phyloP scores from a whole-genome alignment of 1,140 invertebrate genomes.

The Parasteatoda tepidariorum region DNA sequence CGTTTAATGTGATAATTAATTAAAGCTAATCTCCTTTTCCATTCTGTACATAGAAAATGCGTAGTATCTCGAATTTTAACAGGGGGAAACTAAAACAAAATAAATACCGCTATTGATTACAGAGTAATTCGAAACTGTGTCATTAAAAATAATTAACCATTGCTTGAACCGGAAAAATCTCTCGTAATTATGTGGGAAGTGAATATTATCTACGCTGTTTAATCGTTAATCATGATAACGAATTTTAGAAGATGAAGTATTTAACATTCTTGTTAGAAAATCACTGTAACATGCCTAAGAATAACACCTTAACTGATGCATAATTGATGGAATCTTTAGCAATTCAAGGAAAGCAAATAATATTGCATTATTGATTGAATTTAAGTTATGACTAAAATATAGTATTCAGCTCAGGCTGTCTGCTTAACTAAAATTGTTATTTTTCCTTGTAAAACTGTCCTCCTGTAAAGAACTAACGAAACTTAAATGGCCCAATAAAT shows the following conservation, averaged over 20 bases:
- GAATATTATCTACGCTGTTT: neutral
- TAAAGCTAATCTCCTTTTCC: conserved; percentile 1
- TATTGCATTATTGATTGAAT: too few relatives aligned
- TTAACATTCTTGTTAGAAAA: neutral
- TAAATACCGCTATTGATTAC: neutral
- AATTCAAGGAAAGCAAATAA: too few relatives aligned
- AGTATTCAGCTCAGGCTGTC: too few relatives aligned
- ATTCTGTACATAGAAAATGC: neutral
- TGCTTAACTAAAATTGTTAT: too few relatives aligned
- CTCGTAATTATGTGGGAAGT: conserved; percentile 10
- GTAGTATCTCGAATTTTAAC: neutral
- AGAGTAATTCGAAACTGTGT: neutral
- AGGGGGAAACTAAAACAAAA: neutral
- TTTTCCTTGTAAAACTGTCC: too few relatives aligned
- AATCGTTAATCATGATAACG: neutral
- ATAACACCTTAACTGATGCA: too few relatives aligned
- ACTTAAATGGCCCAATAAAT: too few relatives aligned
- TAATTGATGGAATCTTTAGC: too few relatives aligned
- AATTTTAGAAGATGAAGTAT: neutral
- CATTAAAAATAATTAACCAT: conserved; percentile 17
- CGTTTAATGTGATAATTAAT: conserved; percentile 15
- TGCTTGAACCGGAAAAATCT: conserved; percentile 1
- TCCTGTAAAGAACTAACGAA: too few relatives aligned
- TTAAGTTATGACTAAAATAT: too few relatives aligned
- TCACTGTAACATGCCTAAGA: neutral